These are phyloP conservation scores for Pseudomyrmex concolor DNA, from an alignment of 1,140 invertebrate species.

Conservation along the genomic window DNA sequence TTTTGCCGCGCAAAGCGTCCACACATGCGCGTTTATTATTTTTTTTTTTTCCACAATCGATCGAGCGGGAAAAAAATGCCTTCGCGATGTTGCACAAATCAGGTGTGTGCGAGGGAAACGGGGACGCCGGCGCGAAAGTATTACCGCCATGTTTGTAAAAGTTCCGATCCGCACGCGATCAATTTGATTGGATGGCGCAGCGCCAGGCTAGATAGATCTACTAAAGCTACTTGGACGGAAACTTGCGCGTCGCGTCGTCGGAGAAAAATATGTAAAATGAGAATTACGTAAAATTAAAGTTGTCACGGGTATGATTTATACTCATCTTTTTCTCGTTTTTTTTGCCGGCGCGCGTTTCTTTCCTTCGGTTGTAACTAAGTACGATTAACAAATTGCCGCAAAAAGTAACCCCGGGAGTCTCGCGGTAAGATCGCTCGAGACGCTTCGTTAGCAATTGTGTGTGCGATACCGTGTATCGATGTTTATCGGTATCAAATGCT, in stretches of 20 bases:
- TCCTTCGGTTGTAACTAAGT: slow-evolving; percentile 69
- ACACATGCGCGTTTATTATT: slow-evolving; percentile 1
- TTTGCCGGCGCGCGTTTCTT: slow-evolving; percentile 16
- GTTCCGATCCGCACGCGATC: slow-evolving; percentile 34
- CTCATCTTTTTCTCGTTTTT: slow-evolving; percentile 39
- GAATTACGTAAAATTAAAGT: slow-evolving; percentile 80
- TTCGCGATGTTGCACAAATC: slow-evolving; percentile 15
- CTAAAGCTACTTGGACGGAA: slow-evolving; percentile 60
- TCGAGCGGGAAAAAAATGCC: background rate
- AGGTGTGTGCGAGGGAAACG: background rate
- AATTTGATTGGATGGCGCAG: slow-evolving; percentile 43
- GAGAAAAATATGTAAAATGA: slow-evolving; percentile 72
- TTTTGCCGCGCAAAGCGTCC: background rate
- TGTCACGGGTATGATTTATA: slow-evolving; percentile 77
- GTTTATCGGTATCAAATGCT: slow-evolving; percentile 5
- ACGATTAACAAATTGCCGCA: slow-evolving; percentile 82
- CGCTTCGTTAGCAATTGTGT: slow-evolving; percentile 14
- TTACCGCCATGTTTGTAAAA: slow-evolving; percentile 24
- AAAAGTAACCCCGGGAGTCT: slow-evolving; percentile 77
- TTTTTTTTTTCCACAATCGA: no score
- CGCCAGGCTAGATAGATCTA: no score
- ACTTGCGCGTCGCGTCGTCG: slow-evolving; percentile 72
- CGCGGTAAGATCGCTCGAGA: slow-evolving; percentile 56
- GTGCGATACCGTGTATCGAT: slow-evolving; percentile 45
- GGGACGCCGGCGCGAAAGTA: slow-evolving; percentile 28